phyloP scores from a whole-genome alignment of 2,888 invertebrate genomes.

The Andrena bicolor region DNA sequence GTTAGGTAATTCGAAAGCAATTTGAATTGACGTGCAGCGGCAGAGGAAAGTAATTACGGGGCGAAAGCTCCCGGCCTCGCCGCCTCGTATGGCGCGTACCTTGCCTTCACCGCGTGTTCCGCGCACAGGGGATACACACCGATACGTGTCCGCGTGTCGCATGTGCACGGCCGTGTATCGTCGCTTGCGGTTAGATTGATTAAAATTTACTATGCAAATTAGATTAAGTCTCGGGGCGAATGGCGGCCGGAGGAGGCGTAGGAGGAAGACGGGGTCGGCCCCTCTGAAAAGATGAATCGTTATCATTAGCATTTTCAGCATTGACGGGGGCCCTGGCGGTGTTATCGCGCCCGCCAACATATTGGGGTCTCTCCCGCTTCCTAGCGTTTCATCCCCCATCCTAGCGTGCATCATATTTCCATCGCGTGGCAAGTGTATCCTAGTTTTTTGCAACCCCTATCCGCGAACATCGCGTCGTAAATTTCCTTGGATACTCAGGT shows the following conservation, averaged over 20 bases:
- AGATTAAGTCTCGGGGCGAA: slow-evolving; percentile 64
- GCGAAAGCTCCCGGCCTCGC: slow-evolving; percentile 70
- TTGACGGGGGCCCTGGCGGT: slow-evolving; percentile 29
- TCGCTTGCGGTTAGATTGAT: slow-evolving; percentile 75
- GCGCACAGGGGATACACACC: slow-evolving; percentile 36
- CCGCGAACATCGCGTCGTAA: background rate
- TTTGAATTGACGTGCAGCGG: slow-evolving; percentile 81
- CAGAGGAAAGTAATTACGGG: slow-evolving; percentile 81
- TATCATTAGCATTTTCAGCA: slow-evolving; percentile 62
- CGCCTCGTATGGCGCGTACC: slow-evolving; percentile 52
- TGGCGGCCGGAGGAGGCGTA: slow-evolving; percentile 34
- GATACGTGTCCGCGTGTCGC: background rate
- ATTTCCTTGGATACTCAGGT: too few species aligned
- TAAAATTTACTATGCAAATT: slow-evolving; percentile 80
- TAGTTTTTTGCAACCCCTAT: background rate
- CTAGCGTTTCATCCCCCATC: slow-evolving; percentile 8
- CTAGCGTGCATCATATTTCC: slow-evolving; percentile 4
- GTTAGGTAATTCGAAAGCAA: slow-evolving; percentile 82
- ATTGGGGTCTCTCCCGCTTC: slow-evolving; percentile 12
- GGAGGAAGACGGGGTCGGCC: slow-evolving; percentile 20
- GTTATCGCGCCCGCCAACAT: slow-evolving; percentile 46
- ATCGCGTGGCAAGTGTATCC: background rate
- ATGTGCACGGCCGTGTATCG: slow-evolving; percentile 40
- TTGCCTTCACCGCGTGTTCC: slow-evolving; percentile 11
- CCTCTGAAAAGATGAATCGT: slow-evolving; percentile 62